phyloP scores from a whole-genome alignment of 2,888 invertebrate species.

The Synanthedon formicaeformis region DNA sequence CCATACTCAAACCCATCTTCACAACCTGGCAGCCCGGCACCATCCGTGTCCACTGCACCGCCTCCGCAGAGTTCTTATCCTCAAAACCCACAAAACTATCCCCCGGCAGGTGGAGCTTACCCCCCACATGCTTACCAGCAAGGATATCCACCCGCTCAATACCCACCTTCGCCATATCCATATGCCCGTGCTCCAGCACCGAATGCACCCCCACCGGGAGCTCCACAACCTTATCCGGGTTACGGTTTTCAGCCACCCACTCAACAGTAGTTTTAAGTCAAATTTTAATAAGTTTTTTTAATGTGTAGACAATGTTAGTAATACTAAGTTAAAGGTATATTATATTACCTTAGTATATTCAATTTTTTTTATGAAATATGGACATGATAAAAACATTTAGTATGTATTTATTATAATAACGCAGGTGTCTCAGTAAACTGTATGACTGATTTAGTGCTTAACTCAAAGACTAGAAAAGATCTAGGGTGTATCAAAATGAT shows the following conservation, averaged over 20 bases:
- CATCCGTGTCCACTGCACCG: constrained; percentile 63
- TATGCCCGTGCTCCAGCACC: constrained; percentile 72
- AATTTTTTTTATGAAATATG: too few relatives aligned
- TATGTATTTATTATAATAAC: too few relatives aligned
- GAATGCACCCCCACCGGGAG: constrained; percentile 78
- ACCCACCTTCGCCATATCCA: constrained; percentile 71
- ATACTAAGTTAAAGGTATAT: too few relatives aligned
- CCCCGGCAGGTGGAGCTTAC: constrained; percentile 53
- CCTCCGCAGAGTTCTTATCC: constrained; percentile 71
- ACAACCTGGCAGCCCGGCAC: constrained; percentile 64
- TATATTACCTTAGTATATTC: too few relatives aligned
- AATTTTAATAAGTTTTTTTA: background rate
- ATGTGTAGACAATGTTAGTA: too few relatives aligned
- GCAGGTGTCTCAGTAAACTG: too few relatives aligned
- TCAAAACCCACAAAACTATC: constrained; percentile 63
- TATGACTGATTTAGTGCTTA: too few relatives aligned
- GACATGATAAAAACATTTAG: too few relatives aligned
- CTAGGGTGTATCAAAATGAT: too few relatives aligned
- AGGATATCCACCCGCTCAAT: constrained; percentile 64
- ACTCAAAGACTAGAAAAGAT: too few relatives aligned
- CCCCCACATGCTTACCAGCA: constrained; percentile 68
- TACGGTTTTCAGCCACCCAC: constrained; percentile 85
- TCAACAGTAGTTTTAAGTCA: constrained; percentile 57
- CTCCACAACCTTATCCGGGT: constrained; percentile 80
- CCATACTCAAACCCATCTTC: constrained; percentile 69